These are phyloP conservation scores for Holothuria scabra DNA, from an alignment of 53 echinoderm and acorn worm genomes.

Conservation along the genomic window DNA sequence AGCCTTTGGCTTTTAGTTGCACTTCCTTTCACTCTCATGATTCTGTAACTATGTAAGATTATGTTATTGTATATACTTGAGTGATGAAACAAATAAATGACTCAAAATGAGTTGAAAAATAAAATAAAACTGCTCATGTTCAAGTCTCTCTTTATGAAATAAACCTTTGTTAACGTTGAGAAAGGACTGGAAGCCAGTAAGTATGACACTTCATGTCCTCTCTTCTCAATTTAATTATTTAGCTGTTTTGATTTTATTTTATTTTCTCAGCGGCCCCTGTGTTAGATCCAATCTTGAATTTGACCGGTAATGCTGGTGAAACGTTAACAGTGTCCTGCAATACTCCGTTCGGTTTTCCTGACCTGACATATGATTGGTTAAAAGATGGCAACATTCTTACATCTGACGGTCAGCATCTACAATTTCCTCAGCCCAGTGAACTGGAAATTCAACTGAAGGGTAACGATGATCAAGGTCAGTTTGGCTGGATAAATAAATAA, in stretches of 20 bases:
- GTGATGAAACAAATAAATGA: too few species aligned
- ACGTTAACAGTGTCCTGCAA: slow-evolving; percentile 59
- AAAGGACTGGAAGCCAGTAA: too few species aligned
- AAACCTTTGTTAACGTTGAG: too few species aligned
- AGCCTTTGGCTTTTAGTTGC: too few species aligned
- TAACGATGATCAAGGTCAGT: slow-evolving; percentile 16
- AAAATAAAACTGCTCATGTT: too few species aligned
- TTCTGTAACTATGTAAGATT: too few species aligned
- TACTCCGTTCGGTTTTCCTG: slow-evolving; percentile 63
- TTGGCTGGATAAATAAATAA: background rate
- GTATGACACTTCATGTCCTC: too few species aligned
- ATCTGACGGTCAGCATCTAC: slow-evolving; percentile 6
- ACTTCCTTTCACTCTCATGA: too few species aligned
- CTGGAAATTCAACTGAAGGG: background rate
- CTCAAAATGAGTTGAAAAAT: too few species aligned
- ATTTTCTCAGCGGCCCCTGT: slow-evolving; percentile 70
- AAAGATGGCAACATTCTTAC: slow-evolving; percentile 67
- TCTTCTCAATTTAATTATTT: background rate
- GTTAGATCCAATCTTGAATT: slow-evolving; percentile 67
- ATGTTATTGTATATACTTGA: too few species aligned
- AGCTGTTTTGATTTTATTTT: slow-evolving; percentile 20
- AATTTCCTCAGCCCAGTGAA: slow-evolving; percentile 28
- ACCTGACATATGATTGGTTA: slow-evolving; percentile 75
- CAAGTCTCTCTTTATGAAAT: too few species aligned
- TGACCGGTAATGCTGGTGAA: slow-evolving; percentile 52